These are phyloP conservation scores for Ramazzottius varieornatus DNA, from an alignment of 2,888 invertebrate species.

Conservation along the genomic window DNA sequence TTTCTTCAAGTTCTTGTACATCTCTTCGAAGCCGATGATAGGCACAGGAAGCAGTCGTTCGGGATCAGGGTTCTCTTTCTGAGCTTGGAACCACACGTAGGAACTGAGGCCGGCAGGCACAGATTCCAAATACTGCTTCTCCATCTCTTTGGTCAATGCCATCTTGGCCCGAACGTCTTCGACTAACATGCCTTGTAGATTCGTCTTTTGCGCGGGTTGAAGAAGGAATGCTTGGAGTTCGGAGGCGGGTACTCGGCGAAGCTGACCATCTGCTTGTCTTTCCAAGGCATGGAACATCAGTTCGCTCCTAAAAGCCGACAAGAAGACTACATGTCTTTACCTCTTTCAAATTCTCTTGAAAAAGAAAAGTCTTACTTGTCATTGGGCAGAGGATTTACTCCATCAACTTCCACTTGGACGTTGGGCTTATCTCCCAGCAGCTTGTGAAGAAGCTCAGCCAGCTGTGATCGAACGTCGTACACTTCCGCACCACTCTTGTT, in stretches of 20 bases:
- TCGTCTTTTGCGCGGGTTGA: slow-evolving; percentile 40
- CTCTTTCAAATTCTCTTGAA: neutral
- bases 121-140: slow-evolving; percentile 56
- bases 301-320: neutral
- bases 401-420: slow-evolving; percentile 1
- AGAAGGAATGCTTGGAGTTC: slow-evolving; percentile 26
- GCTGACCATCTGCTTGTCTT: slow-evolving; percentile 11
- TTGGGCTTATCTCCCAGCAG: neutral
- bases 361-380: neutral
- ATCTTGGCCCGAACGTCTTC: slow-evolving; percentile 42
- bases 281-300: neutral
- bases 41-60: slow-evolving; percentile 69
- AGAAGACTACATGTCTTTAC: neutral
- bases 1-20: slow-evolving; percentile 40
- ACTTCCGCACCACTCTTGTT: neutral
- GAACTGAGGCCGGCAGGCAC: slow-evolving; percentile 33
- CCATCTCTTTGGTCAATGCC: slow-evolving; percentile 33
- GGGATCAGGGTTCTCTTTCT: slow-evolving; percentile 75
- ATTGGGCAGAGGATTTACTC: neutral
- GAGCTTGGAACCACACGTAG: slow-evolving; percentile 70
- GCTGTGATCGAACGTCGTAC: neutral
- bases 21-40: slow-evolving; percentile 53
- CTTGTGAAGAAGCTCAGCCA: neutral
- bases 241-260: slow-evolving; percentile 19
- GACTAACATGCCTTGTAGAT: slow-evolving; percentile 44